A percentile compares a stretch with the other conserved stretches of the same genome.
phyloP scores from a whole-genome alignment of 2,888 invertebrate species.

The Calliopum simillimum region DNA sequence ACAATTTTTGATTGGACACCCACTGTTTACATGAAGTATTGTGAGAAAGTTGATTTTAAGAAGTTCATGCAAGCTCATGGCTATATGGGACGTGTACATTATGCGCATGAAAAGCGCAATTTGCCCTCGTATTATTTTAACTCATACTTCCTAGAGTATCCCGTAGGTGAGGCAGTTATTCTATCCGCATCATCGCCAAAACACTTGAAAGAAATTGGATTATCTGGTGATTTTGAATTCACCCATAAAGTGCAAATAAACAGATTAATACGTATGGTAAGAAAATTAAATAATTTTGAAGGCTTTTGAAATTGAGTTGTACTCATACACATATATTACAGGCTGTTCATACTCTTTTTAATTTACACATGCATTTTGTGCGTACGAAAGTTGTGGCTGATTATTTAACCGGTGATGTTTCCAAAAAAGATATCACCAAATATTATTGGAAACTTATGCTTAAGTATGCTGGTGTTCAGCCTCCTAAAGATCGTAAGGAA shows the following conservation, averaged over 20 bases:
- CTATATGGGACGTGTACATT: conserved; percentile 37
- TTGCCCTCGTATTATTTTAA: conserved; percentile 38
- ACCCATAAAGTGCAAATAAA: conserved; percentile 29
- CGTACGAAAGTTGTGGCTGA: conserved; percentile 77
- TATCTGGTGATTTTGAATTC: background rate
- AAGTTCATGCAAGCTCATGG: conserved; percentile 44
- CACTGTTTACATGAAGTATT: conserved; percentile 36
- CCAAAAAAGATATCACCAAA: conserved; percentile 71
- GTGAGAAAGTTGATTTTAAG: conserved; percentile 40
- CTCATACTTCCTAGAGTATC: conserved; percentile 32
- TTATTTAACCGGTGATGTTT: conserved; percentile 72
- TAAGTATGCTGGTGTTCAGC: conserved; percentile 72
- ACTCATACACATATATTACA: background rate
- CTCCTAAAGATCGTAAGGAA: conserved; percentile 72
- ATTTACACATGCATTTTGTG: conserved; percentile 65
- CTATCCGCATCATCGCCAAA: conserved; percentile 38
- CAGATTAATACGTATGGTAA: conserved; percentile 38
- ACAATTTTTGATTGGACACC: conserved; percentile 6
- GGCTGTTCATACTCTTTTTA: conserved; percentile 38
- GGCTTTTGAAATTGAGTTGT: too few relatives aligned
- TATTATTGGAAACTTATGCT: conserved; percentile 74
- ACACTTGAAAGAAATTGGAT: conserved; percentile 32
- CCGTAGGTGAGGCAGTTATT: conserved; percentile 40
- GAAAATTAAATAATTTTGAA: background rate
- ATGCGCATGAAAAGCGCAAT: conserved; percentile 31